Base-by-base conservation (phyloP, 2,113 vertebrate genomes). In the Trochalopteron elliotii region DNA sequence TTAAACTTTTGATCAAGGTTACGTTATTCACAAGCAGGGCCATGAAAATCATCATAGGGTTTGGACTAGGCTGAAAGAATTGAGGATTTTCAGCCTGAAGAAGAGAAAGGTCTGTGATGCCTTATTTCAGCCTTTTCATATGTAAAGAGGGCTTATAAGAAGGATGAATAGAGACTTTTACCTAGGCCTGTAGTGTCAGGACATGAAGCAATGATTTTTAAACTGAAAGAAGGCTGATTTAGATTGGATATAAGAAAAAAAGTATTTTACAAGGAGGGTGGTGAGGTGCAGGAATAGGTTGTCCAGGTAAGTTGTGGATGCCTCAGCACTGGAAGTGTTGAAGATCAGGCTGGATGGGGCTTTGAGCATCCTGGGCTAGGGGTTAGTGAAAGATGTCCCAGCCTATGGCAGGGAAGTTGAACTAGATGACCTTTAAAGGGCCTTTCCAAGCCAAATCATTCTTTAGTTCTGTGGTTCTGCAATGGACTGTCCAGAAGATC, bases 231-330 rank as follows among this genome's bases (percentile, higher is more conserved):
- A 7, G 3, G 10, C 57, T 35, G 15, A 78, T 82, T 75, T 82
- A 82, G 11, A 22, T 33, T 61, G 15, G 6, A 15, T 82, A 61
- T 44, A 44, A 79, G 27, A 50, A 77, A 52, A 18, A 39, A 56
- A 30, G 2, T 2, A 3, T n/a, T 69, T 69, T 40, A 40, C 2
- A 0, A 0, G 22, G 40, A 35, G 11, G 2, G 5, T 82, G 20
- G 7, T 70, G 28, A 90, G 28, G 15, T 18, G n/a, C 3, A 42
- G 65, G 10, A 85, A 55, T 12, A 50, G 3, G 7, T 33, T 75
- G 12, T 47, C 28, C 65, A 85, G 83, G 11, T 65, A 57, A 40
- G 5, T 2, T 74, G 8, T 65, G 45, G 33, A 9, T 90, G 9
- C 20, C 28, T 11, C 31, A 35, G 2, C 31, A 3, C 0, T 49